Base-by-base conservation (phyloP, 2,888 invertebrate genomes). In the Ischnura elegans region DNA sequence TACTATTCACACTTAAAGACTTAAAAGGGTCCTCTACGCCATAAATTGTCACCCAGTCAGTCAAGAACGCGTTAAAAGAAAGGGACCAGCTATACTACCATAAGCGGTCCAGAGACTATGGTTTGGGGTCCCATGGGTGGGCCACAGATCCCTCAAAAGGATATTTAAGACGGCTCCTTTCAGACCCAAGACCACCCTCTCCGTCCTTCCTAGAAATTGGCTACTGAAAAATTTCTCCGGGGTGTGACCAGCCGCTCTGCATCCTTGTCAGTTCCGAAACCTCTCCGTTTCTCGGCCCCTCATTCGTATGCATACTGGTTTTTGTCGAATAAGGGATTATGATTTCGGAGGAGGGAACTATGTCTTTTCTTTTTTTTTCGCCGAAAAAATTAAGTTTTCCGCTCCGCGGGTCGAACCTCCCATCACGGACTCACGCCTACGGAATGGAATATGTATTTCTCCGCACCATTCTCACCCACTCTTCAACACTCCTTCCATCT, bases 41-140 rank as follows among this genome's bases (percentile, higher is more conserved):
- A 61, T 90, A 90, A 90, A 90, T 90, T 66, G 61, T 87, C 87
- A 42, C 51, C 25, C 19, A 19, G 42, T 66, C 90, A 25, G 61
- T 61, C 61, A 90, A 55, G 51, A 61, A 36, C 61, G 90, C 90
- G 61, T 55, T 87, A 87, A 42, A 25, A 51, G 76, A 76, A 13
- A 3, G 6, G 29, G 6, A 0, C 76, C 76, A 76, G 76, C 61
- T n/a, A n/a, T n/a, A n/a, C n/a, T 61, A 61, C 61, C 90, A 66
- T 25, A 61, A 55, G 61, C 25, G 46, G 86, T 46, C n/a, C 13
- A 13, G 46, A 51, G 51, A 16, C 55, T 45, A 55, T 42, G 90
- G 66, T 90, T 90, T 61, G 55, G 90, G 42, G 55, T 19, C n/a
- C 90, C n/a, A 55, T 61, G 90, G 90, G 87, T 87, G 87, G 87